These are phyloP conservation scores for Ennomos erosarius DNA, from an alignment of 2,888 invertebrate species.

Conservation along the genomic window DNA sequence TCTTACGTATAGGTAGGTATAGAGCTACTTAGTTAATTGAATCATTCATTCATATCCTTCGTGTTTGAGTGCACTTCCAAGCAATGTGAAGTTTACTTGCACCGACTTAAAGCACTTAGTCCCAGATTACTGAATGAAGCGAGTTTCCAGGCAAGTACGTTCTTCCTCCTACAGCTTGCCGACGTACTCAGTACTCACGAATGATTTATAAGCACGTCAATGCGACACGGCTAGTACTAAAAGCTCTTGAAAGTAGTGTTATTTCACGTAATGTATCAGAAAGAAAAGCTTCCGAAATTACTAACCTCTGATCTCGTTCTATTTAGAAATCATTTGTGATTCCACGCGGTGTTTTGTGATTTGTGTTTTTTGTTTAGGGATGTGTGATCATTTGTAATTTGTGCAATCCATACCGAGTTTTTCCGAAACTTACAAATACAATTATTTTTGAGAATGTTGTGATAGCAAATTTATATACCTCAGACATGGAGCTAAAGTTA, in stretches of 20 bases:
- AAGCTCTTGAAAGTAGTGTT: neutral
- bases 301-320: too few species aligned
- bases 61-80: conserved; percentile 20
- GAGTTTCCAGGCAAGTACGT: conserved; percentile 10
- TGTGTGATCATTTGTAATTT: too few species aligned
- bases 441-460: too few species aligned
- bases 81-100: conserved; percentile 20
- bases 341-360: too few species aligned
- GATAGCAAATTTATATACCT: too few species aligned
- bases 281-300: too few species aligned
- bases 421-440: too few species aligned
- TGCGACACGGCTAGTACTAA: neutral
- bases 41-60: conserved; percentile 19
- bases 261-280: neutral
- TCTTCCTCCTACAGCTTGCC: neutral
- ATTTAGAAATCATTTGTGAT: too few species aligned
- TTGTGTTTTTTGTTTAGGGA: too few species aligned
- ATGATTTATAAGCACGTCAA: conserved; percentile 20
- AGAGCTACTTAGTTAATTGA: conserved; percentile 19
- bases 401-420: too few species aligned
- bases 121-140: conserved; percentile 13
- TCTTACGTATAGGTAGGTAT: neutral
- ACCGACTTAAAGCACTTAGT: conserved; percentile 17
- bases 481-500: too few species aligned
- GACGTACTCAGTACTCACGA: too few species aligned